Base-by-base conservation (phyloP, 1,140 invertebrate species). In the Colletes gigas region DNA sequence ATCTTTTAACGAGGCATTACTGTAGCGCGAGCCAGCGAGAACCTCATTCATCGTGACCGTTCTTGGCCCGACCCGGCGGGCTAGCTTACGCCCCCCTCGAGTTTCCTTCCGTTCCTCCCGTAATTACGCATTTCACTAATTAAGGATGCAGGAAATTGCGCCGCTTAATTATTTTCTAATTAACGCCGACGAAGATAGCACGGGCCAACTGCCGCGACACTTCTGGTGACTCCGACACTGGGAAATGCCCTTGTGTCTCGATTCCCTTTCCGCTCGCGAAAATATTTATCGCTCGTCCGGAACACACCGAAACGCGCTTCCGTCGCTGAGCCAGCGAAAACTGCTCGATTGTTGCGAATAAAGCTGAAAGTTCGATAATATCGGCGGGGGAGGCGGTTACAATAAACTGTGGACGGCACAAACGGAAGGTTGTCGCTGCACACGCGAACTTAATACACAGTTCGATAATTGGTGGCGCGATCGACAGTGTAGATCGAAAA, bases 101-200 rank as follows among this genome's bases (percentile, higher is more conserved):
- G 6, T 8, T 6, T 9, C 44, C 50, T 8, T 50, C 50, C 10
- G 50, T 50, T 17, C 8, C 0, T 21, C 55, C 0, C 55, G 66
- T 86, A 89, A 85, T 89, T 88, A 68, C 79, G 57, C 54, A 75
- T 87, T 88, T 60, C 71, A 77, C 81, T 86, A 88, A 88, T 89
- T 88, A 89, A 79, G 66, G 74, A 70, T 81, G 69, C 80, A 55
- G 59, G 77, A 79, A 79, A 83, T 89, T 75, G 52, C 44, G 50
- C 19, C 39, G 55, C 76, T 87, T 89, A 89, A 88, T 82, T 84
- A 89, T 89, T 88, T 86, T 83, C 65, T 79, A 85, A 87, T 89
- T 85, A 88, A 87, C 57, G 69, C 14, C 62, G 63, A 41, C 50
- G 62, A 60, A 73, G 50, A 73, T 79, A 65, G 60, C 47, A 19